Evolutionary conservation across 2,888 invertebrate genomes (phyloP), one percentile per base, ranked within the genome.

Genomic region (Xestia sexstrigata): DNA sequence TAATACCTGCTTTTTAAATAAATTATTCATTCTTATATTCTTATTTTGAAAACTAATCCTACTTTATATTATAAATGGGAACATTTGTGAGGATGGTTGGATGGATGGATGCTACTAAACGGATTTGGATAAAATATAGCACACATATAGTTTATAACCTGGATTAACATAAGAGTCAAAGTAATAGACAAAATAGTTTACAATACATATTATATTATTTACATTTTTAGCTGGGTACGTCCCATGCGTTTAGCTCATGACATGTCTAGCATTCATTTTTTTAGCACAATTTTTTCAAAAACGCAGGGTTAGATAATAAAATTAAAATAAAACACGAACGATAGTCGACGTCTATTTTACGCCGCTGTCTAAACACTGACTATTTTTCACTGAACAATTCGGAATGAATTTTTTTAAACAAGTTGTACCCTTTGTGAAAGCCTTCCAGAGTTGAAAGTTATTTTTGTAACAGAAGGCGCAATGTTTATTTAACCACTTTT

Each of bases 401-500:
- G 26, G 6, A 30, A 20, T 7, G 23, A 39, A 78, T 74, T 79
- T 66, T 78, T 68, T 68, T 45, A 65, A 74, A 69, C 58, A 55
- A 70, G 39, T 68, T 62, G 60, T 73, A 55, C 60, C 66, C 73
- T 65, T 77, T 45, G 42, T 49, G 23, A 58, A 69, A 78, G 26
- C 65, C 35, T 68, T 45, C 2, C 30, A 69, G 60, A 47, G 65
- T 66, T 52, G 45, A 63, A 74, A 35, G 58, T 72, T n/a, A 74
- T 74, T 74, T 84, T 71, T 58, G 35, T 35, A 45, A 68, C 62
- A 65, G 8, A 66, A 65, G 42, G 42, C 73, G 15, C 69, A 9
- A 30, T 72, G 66, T 84, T 81, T 74, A 65, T 74, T 73, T 60
- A 55, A 72, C 45, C 63, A 67, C 58, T 70, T 70, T 63, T 58